phyloP scores from a whole-genome alignment of 1,140 invertebrate species.

The Eurosta solidaginis region DNA sequence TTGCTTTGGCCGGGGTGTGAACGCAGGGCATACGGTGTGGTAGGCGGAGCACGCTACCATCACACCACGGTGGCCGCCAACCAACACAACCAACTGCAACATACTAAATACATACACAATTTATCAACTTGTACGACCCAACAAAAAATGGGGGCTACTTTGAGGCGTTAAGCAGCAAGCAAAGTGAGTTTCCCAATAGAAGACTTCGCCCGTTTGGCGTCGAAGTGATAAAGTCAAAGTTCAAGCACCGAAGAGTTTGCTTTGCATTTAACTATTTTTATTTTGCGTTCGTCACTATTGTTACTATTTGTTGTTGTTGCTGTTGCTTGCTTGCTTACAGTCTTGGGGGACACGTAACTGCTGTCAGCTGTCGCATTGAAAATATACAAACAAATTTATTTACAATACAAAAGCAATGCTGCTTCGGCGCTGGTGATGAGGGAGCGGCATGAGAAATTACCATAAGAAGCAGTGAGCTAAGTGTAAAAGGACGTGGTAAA shows the following conservation, averaged over 20 bases:
- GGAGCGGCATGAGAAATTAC: neutral
- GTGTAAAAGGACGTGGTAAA: neutral
- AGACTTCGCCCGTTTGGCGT: no score
- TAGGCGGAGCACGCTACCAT: neutral
- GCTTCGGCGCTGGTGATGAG: neutral
- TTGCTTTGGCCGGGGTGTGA: no score
- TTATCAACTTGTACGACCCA: neutral
- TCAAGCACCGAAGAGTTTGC: no score
- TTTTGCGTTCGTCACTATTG: neutral
- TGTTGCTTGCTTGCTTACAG: no score
- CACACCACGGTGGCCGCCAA: neutral
- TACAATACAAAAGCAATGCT: neutral
- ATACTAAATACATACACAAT: neutral
- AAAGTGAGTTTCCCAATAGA: neutral
- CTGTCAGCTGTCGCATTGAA: constrained; percentile 23
- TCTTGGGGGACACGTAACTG: constrained; percentile 19
- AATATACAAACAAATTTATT: constrained; percentile 19
- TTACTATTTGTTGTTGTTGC: neutral
- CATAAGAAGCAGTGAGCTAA: constrained; percentile 1
- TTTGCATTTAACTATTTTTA: no score
- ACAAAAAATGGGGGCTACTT: neutral
- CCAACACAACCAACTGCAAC: neutral
- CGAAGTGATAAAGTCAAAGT: no score
- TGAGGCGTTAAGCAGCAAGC: neutral
- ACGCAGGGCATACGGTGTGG: no score